phyloP scores from a whole-genome alignment of 2,113 vertebrate genomes.

The Diadophis punctatus region DNA sequence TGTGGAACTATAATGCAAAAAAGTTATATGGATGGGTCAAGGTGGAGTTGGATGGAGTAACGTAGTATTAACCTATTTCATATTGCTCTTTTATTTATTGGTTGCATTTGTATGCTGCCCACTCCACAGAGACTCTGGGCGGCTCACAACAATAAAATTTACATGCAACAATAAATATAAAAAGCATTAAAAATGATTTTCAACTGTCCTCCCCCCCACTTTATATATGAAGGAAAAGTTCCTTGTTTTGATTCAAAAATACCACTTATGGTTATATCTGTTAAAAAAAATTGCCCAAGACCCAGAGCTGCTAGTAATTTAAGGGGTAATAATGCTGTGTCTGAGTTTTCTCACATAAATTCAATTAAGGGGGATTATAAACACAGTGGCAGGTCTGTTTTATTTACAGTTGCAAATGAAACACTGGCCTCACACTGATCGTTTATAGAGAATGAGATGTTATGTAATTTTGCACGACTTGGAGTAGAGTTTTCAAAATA shows the following conservation, averaged over 20 bases:
- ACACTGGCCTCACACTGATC: constrained; percentile 65
- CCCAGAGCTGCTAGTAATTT: constrained; percentile 57
- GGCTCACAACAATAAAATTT: too few relatives aligned
- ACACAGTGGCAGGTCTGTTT: constrained; percentile 67
- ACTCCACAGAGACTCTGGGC: too few relatives aligned
- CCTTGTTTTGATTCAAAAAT: constrained; percentile 43
- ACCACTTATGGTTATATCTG: constrained; percentile 7
- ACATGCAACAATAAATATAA: too few relatives aligned
- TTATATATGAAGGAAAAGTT: neutral
- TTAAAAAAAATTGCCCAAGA: constrained; percentile 55
- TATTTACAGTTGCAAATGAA: constrained; percentile 70
- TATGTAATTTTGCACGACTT: constrained; percentile 34
- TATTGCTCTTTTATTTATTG: constrained; percentile 35
- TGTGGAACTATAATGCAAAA: neutral
- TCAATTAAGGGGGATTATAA: constrained; percentile 70
- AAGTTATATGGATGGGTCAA: neutral
- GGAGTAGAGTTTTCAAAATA: constrained; percentile 44
- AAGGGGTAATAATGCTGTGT: constrained; percentile 63
- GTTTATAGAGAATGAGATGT: constrained; percentile 52
- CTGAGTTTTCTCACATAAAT: constrained; percentile 69
- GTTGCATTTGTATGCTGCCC: too few relatives aligned
- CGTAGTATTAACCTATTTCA: neutral
- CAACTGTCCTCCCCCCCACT: neutral
- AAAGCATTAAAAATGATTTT: too few relatives aligned
- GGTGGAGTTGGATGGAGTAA: neutral